These are phyloP conservation scores for Aselliscus stoliczkanus DNA, from an alignment of 2,797 vertebrate species.

Conservation along the genomic window DNA sequence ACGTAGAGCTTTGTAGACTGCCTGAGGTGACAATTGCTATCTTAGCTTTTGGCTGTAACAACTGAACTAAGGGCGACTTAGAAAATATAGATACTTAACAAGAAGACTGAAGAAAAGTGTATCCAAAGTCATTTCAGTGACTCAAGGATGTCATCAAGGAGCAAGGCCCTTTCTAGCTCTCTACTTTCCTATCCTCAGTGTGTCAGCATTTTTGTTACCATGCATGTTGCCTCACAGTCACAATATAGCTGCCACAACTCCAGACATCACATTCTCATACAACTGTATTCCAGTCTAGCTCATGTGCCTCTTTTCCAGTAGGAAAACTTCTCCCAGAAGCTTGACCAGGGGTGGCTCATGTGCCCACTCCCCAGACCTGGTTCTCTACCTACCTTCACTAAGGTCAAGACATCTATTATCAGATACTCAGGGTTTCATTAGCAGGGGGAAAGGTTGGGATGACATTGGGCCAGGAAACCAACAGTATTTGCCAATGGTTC, in stretches of 20 bases:
- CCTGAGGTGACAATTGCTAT: not conserved
- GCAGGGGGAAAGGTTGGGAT: not conserved
- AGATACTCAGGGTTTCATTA: not conserved
- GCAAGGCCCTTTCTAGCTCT: not conserved
- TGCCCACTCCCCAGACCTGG: not conserved
- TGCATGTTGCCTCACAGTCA: not conserved
- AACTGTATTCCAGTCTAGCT: not conserved
- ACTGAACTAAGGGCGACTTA: not conserved
- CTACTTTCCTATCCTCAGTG: not conserved
- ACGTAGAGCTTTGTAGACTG: not conserved
- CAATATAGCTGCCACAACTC: not conserved
- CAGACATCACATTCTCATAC: not conserved
- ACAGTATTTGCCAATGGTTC: not conserved
- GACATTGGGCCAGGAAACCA: not conserved
- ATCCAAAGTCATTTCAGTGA: not conserved
- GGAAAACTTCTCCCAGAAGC: not conserved
- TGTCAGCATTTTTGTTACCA: not conserved
- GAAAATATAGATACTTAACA: not conserved
- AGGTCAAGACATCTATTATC: not conserved
- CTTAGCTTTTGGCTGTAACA: not conserved
- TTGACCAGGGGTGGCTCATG: not conserved
- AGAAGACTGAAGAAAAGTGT: not conserved
- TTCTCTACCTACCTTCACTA: not conserved
- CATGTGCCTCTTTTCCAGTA: not conserved
- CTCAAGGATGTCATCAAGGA: not conserved